phyloP scores from a whole-genome alignment of 2,113 vertebrate genomes.

The Aramus guarauna region DNA sequence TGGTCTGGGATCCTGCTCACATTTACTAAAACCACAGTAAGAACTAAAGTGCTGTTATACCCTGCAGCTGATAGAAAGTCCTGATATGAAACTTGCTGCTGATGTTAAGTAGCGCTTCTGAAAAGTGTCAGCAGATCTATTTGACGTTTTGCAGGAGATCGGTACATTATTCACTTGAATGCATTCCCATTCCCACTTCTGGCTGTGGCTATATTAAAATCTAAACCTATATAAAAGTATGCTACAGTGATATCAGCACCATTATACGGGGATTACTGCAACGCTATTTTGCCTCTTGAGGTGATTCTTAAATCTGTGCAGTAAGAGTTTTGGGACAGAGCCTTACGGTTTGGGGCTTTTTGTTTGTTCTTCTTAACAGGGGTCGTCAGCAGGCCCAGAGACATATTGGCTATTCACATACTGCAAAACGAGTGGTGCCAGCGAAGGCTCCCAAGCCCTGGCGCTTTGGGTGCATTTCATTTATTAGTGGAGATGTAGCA shows the following conservation, averaged over 20 bases:
- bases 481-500: not conserved
- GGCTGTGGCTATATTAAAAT: not conserved
- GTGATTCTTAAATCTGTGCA: not conserved
- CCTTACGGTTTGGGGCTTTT: not conserved
- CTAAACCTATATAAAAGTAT: not conserved
- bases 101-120: not conserved
- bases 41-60: not conserved
- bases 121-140: not conserved
- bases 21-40: not conserved
- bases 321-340: not conserved
- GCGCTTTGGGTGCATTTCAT: not conserved
- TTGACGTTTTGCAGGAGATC: not conserved
- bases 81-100: not conserved
- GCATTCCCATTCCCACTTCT: not conserved
- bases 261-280: not conserved
- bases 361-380: not conserved
- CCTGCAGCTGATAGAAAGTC: not conserved
- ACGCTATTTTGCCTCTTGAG: not conserved
- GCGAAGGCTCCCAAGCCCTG: accelerated
- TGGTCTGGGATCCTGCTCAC: not conserved
- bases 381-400: not conserved
- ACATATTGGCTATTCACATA: accelerated
- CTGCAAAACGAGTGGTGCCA: not conserved
- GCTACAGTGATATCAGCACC: not conserved
- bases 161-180: not conserved